Base-by-base conservation (phyloP, 2,888 invertebrate species). In the Hemistola chrysoprasaria region DNA sequence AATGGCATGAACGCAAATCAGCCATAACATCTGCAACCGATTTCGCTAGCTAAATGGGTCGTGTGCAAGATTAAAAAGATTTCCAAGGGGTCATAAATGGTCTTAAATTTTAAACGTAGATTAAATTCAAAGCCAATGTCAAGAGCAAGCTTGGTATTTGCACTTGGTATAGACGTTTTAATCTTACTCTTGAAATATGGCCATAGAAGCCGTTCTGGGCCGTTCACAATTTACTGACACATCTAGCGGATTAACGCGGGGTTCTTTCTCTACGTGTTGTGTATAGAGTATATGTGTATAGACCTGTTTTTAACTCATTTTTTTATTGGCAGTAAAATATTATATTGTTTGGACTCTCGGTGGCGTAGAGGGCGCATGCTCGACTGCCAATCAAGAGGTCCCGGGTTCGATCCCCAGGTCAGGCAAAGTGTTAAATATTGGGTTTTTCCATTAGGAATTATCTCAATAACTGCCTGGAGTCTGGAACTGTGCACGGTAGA, bases 171-270 rank as follows among this genome's bases (percentile, higher is more conserved):
- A 73, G 71, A 76, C 77, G 71, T 65, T 78, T 74, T 85, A 86
- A 86, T 83, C 84, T 84, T 76, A 79, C 77, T 73, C 84, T 87
- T 87, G 83, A 87, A 86, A 83, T 86, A 84, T 87, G 83, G 78
- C 71, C 50, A 57, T 59, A 76, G 71, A 41, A 33, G 47, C 33
- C 28, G 32, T 29, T 71, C 49, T 57, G 61, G 78, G 74, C 57
- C 55, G 55, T 69, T 72, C 68, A n/a, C 77, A 73, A 78, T 81
- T 72, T 77, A 69, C 64, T 65, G 74, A 75, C 71, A 70, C 70
- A 65, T 73, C 77, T 50, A 54, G 53, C 60, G 74, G 78, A 79
- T 82, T 81, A 79, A 78, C 74, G 62, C 53, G 45, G 57, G 59
- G 16, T 16, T 16, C n/a, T n/a, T 65, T 62, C 58, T 62, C 61